Evolutionary conservation across 1,140 invertebrate species (phyloP), one percentile per base, ranked within the genome.

Genomic region (Sarcophaga bullata): DNA sequence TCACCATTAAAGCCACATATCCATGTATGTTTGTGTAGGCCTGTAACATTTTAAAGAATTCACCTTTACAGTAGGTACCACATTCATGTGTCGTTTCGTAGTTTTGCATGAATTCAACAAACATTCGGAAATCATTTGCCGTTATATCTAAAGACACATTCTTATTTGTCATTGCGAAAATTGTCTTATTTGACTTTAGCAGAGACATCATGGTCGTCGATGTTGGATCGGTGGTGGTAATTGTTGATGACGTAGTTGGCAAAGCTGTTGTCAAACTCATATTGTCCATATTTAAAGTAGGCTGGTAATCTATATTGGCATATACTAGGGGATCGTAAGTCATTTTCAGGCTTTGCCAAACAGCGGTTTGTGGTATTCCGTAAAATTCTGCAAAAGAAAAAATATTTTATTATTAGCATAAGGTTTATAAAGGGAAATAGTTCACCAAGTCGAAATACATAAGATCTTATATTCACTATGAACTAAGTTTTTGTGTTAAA

Each of bases 1-100:
- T 90, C 83, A 88, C 89, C 88, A 90, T 73, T 1, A 90, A 82
- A 4, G 89, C 88, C 11, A 90, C 86, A 84, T 90, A 90, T 11
- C 89, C 89, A 81, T 90, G 89, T 25, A 90, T 84, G 68, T 82
- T 82, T 68, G 88, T 90, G 84, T 90, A 90, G 37, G 84, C 85
- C 0, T 84, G 76, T 78, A 89, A 73, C 84, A 86, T 85, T 82
- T 84, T 86, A 83, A 86, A 87, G 47, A 90, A 85, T 73, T 88
- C 86, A 19, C 89, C 87, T 68, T 86, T 85, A 11, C 89, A 90
- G 62, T 90, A 90, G 62, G 86, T 85, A 13, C 83, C 76, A 15
- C 88, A 90, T 13, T 87, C 86, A 15, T 81, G 68, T 15, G 81
- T 68, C 19, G n/a, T 68, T n/a, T 68, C 9, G 19, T 19, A 68